Percentiles rank a stretch among this genome's conserved stretches.
These are phyloP conservation scores for Coenonympha glycerion DNA, from an alignment of 2,888 invertebrate genomes.

Conservation along the genomic window DNA sequence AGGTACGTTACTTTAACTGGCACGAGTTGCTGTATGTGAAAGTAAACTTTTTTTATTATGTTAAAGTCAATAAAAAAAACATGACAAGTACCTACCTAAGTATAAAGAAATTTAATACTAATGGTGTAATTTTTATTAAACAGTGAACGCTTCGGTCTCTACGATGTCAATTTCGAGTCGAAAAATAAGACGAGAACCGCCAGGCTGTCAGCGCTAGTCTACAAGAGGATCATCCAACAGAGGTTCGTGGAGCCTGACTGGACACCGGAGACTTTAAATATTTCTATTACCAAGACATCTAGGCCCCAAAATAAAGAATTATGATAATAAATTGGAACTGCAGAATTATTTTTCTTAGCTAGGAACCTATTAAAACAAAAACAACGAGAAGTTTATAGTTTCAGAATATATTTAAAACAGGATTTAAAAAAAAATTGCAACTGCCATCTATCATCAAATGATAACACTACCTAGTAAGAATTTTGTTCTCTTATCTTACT, in stretches of 20 bases:
- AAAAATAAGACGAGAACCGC: constrained; percentile 76
- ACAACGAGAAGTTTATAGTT: background rate
- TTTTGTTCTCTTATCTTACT: background rate
- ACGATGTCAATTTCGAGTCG: constrained; percentile 80
- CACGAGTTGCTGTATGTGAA: too few species aligned
- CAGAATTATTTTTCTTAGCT: background rate
- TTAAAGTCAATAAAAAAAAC: too few species aligned
- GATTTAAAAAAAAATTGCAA: background rate
- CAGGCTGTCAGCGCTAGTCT: constrained; percentile 77
- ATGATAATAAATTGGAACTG: too few species aligned
- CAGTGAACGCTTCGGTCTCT: constrained; percentile 80
- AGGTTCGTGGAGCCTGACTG: constrained; percentile 46
- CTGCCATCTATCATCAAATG: background rate
- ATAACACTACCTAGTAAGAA: background rate
- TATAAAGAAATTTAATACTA: too few species aligned
- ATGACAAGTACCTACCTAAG: too few species aligned
- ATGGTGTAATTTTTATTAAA: constrained; percentile 28
- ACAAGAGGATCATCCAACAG: constrained; percentile 54
- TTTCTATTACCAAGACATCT: constrained; percentile 39
- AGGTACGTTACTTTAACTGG: constrained; percentile 43
- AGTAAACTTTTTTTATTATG: too few species aligned
- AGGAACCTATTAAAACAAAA: background rate
- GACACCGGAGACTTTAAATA: constrained; percentile 41
- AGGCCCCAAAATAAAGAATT: constrained; percentile 36
- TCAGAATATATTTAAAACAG: too few species aligned